These are phyloP conservation scores for Thecophora atra DNA, from an alignment of 2,888 invertebrate species.

Conservation along the genomic window DNA sequence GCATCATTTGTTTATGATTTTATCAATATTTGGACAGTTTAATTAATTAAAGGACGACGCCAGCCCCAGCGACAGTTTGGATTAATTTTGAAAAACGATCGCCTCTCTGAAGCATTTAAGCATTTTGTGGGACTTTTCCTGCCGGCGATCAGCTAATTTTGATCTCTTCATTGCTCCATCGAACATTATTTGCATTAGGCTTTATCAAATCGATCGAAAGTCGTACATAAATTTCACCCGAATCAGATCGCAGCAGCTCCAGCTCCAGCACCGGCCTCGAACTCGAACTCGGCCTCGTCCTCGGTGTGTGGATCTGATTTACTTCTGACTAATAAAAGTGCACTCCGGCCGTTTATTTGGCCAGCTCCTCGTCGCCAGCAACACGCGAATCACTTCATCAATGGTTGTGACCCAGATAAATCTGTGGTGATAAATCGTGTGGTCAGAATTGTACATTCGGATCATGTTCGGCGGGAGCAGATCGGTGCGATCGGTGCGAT, in stretches of 20 bases:
- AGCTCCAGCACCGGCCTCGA: constrained; percentile 41
- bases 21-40: constrained; percentile 29
- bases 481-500: constrained; percentile 20
- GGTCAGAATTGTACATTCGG: constrained; percentile 33
- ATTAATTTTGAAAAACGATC: constrained; percentile 28
- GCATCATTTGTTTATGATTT: background rate
- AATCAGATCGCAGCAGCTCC: constrained; percentile 39
- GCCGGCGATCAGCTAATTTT: background rate
- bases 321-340: constrained; percentile 52
- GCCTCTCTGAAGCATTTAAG: background rate
- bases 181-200: constrained; percentile 21
- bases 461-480: constrained; percentile 21
- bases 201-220: constrained; percentile 28
- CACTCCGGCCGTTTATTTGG: constrained; percentile 40
- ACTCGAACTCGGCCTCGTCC: background rate
- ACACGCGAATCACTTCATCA: constrained; percentile 45
- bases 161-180: constrained; percentile 32
- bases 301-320: constrained; percentile 49
- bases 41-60: constrained; percentile 8
- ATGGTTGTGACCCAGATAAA: constrained; percentile 39
- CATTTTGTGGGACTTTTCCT: background rate
- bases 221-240: constrained; percentile 44
- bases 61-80: constrained; percentile 17
- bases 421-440: constrained; percentile 34
- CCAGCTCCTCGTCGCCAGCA: constrained; percentile 9